phyloP scores from a whole-genome alignment of 2,888 invertebrate genomes.

The Ctena decussata region DNA sequence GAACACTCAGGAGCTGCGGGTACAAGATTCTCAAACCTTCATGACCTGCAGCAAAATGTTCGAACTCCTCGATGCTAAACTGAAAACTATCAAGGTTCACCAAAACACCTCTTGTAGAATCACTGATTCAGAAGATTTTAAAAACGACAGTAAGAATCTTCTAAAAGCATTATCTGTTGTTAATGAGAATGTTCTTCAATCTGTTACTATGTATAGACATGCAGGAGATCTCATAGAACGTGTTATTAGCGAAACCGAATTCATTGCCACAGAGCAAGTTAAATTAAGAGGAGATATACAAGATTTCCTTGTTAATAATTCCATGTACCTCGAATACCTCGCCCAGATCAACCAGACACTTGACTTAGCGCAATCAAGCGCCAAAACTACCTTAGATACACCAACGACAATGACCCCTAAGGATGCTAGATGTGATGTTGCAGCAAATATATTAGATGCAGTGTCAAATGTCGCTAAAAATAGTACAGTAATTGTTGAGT shows the following conservation, averaged over 20 bases:
- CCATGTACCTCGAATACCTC: conserved; percentile 41
- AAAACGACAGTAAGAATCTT: conserved; percentile 63
- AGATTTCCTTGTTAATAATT: conserved; percentile 58
- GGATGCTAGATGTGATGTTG: conserved; percentile 47
- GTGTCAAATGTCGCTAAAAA: conserved; percentile 63
- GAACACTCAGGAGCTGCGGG: conserved; percentile 30
- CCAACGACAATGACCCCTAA: neutral
- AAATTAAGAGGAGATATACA: conserved; percentile 67
- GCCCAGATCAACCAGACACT: neutral
- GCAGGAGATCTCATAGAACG: conserved; percentile 74
- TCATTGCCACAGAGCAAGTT: conserved; percentile 73
- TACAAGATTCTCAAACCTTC: conserved; percentile 17
- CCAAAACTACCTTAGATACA: conserved; percentile 40
- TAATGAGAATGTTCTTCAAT: conserved; percentile 75
- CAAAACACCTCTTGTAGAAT: conserved; percentile 29
- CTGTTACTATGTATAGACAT: conserved; percentile 74
- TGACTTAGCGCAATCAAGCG: neutral
- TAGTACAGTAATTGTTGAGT: conserved; percentile 65
- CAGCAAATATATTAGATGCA: conserved; percentile 53
- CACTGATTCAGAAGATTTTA: conserved; percentile 42
- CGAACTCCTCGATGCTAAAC: conserved; percentile 51
- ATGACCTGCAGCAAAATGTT: conserved; percentile 54
- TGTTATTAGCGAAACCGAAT: conserved; percentile 75
- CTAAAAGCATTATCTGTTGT: conserved; percentile 70
- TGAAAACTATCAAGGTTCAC: conserved; percentile 43